Percentiles rank a stretch among this genome's conserved stretches.
These are phyloP conservation scores for Cataglyphis albicans DNA, from an alignment of 2,888 invertebrate genomes.

Conservation along the genomic window DNA sequence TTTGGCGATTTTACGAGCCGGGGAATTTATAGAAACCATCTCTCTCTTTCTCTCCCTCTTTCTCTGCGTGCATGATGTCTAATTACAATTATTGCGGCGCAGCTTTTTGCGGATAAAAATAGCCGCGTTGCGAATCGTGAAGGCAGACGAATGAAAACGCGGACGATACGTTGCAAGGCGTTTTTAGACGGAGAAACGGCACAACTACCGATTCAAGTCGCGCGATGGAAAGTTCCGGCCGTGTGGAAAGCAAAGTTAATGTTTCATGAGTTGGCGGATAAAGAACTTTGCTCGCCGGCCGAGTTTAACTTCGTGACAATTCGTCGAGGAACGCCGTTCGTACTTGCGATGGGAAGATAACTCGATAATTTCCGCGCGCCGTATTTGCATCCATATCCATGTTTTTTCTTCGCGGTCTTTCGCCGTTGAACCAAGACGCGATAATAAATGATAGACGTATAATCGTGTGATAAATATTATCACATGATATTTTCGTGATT, in stretches of 20 bases:
- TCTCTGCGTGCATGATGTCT: background rate
- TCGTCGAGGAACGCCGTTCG: conserved; percentile 42
- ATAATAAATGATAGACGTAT: background rate
- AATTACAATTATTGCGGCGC: conserved; percentile 36
- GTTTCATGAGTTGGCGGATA: conserved; percentile 57
- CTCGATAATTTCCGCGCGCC: conserved; percentile 29
- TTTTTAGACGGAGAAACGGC: conserved; percentile 38
- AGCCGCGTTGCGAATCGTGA: conserved; percentile 40
- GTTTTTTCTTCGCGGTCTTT: background rate
- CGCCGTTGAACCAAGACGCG: background rate
- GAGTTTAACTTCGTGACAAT: conserved; percentile 63
- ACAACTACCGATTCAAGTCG: conserved; percentile 52
- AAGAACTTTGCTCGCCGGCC: conserved; percentile 55
- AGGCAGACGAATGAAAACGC: conserved; percentile 14
- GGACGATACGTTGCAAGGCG: conserved; percentile 4
- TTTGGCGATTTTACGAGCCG: conserved; percentile 22
- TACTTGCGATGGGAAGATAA: conserved; percentile 29
- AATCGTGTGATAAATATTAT: too few relatives aligned
- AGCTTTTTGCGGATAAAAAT: conserved; percentile 38
- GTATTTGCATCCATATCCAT: conserved; percentile 36
- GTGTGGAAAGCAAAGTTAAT: conserved; percentile 65
- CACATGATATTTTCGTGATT: too few relatives aligned
- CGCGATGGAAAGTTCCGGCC: conserved; percentile 56
- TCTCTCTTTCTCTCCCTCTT: background rate
- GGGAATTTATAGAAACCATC: conserved; percentile 16